phyloP scores from a whole-genome alignment of 2,113 vertebrate species.

The Daphoenositta chrysoptera region DNA sequence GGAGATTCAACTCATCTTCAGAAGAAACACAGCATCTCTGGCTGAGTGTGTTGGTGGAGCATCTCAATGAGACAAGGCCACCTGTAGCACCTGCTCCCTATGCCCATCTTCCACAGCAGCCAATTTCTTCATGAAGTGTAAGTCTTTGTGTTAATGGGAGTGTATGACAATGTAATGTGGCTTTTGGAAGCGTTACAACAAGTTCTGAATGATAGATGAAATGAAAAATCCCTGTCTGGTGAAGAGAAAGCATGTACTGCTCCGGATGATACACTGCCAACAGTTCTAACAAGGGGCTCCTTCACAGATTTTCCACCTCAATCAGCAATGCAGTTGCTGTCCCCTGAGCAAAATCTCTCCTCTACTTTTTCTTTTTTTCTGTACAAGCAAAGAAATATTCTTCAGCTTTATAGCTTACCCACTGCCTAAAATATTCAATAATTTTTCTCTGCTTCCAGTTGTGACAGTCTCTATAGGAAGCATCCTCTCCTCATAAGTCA shows the following conservation, averaged over 20 bases:
- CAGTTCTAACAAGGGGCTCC: slow-evolving; percentile 17
- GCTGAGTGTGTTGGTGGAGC: background rate
- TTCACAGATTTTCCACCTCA: slow-evolving; percentile 52
- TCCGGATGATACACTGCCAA: slow-evolving; percentile 21
- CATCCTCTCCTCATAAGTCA: background rate
- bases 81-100: background rate
- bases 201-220: slow-evolving; percentile 41
- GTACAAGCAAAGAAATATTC: background rate
- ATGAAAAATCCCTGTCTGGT: slow-evolving; percentile 24
- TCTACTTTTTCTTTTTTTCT: background rate
- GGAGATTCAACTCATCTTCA: background rate
- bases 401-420: background rate
- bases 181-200: slow-evolving; percentile 35
- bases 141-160: background rate
- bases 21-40: background rate
- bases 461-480: background rate
- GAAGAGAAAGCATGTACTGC: background rate
- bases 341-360: slow-evolving; percentile 5
- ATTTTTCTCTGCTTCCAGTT: background rate
- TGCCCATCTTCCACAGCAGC: background rate
- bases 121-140: background rate
- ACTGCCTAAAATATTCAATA: background rate
- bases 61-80: background rate
- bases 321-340: slow-evolving; percentile 37
- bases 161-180: slow-evolving; percentile 32